Percentiles rank a stretch among this genome's conserved stretches.
These are phyloP conservation scores for Lordiphosa andalusiaca DNA, from an alignment of 2,888 invertebrate species.

Conservation along the genomic window DNA sequence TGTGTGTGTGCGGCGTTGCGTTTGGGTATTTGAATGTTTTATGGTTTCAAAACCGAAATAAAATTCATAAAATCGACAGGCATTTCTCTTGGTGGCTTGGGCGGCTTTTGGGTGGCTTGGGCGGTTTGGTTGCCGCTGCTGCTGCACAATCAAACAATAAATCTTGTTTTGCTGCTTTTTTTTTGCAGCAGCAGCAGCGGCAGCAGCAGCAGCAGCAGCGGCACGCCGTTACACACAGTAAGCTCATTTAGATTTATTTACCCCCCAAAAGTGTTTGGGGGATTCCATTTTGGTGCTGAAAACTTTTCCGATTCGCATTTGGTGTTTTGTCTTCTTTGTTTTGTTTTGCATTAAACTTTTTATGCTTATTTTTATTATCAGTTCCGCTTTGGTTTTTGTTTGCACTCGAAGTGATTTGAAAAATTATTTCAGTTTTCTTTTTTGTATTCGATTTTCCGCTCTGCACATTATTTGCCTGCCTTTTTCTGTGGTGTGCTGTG, in stretches of 20 bases:
- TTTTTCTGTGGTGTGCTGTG: neutral
- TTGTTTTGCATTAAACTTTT: slow-evolving; percentile 45
- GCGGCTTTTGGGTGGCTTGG: neutral
- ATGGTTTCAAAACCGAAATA: slow-evolving; percentile 64
- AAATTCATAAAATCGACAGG: slow-evolving; percentile 67
- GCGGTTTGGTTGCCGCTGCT: slow-evolving; percentile 24
- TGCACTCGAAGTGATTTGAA: slow-evolving; percentile 54
- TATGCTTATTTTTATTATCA: slow-evolving; percentile 46
- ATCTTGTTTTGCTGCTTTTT: slow-evolving; percentile 39
- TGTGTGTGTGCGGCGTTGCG: too few relatives aligned
- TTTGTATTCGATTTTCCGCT: slow-evolving; percentile 62
- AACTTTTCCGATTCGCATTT: slow-evolving; percentile 46
- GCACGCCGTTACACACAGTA: slow-evolving; percentile 48
- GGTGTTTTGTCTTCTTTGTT: slow-evolving; percentile 14
- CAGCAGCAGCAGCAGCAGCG: too few relatives aligned
- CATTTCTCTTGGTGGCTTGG: slow-evolving; percentile 25
- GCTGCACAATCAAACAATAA: slow-evolving; percentile 68
- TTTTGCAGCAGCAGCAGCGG: neutral
- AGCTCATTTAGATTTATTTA: slow-evolving; percentile 73
- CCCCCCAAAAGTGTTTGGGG: slow-evolving; percentile 48
- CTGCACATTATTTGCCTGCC: slow-evolving; percentile 47
- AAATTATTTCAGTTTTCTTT: slow-evolving; percentile 41
- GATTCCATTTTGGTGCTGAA: slow-evolving; percentile 55
- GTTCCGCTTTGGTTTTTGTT: slow-evolving; percentile 38
- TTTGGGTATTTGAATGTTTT: slow-evolving; percentile 65